Evolutionary conservation across 2,888 invertebrate genomes (phyloP).

Genomic region (Ophion costatus): DNA sequence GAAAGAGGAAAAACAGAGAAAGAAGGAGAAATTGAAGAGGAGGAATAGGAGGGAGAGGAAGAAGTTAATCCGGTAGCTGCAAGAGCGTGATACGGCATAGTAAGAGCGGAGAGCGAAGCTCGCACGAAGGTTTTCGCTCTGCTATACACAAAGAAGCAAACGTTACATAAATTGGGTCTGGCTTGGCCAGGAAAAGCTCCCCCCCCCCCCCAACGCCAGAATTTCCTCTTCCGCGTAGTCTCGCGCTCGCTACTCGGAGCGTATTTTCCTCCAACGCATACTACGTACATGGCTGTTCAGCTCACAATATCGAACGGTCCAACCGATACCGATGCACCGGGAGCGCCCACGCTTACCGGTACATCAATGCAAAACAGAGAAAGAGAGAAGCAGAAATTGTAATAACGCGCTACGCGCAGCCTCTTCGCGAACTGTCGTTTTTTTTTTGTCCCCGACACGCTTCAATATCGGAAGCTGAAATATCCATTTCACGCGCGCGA

Average conservation of each 20-base stretch:
- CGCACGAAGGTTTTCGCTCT: constrained; percentile 37
- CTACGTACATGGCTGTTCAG: constrained; percentile 6
- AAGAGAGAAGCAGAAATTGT: constrained; percentile 41
- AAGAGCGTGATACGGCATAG: constrained; percentile 63
- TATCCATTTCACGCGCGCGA: constrained; percentile 60
- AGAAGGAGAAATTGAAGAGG: constrained; percentile 59
- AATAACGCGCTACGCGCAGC: constrained; percentile 49
- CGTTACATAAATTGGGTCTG: constrained; percentile 72
- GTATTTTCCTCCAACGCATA: constrained; percentile 23
- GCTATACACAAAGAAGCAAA: constrained; percentile 67
- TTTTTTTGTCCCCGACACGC: constrained; percentile 39
- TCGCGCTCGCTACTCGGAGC: constrained; percentile 17
- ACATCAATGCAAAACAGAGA: background rate
- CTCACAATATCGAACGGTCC: constrained; percentile 39
- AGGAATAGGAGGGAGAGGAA: constrained; percentile 51
- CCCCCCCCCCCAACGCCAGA: constrained; percentile 21
- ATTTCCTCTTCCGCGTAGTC: constrained; percentile 50
- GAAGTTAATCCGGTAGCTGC: constrained; percentile 70
- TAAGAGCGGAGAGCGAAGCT: constrained; percentile 55
- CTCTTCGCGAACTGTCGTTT: constrained; percentile 36
- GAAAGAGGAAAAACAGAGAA: background rate
- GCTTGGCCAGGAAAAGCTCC: constrained; percentile 50
- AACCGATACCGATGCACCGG: constrained; percentile 57
- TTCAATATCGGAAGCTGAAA: constrained; percentile 59
- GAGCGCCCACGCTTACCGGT: constrained; percentile 1